phyloP scores from a whole-genome alignment of 1,140 invertebrate species.

The Bombus affinis region DNA sequence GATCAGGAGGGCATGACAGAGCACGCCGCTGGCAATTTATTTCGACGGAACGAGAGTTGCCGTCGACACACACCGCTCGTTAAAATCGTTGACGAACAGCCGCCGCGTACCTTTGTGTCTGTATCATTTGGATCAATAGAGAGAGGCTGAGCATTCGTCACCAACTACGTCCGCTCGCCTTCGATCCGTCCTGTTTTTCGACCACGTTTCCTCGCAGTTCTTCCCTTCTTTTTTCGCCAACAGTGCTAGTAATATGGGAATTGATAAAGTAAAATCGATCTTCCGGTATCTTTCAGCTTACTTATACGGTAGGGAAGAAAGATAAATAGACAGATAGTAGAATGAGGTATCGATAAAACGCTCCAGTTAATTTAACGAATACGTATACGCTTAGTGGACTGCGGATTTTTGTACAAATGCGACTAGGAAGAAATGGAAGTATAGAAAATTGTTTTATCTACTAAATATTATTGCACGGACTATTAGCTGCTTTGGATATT shows the following conservation, averaged over 20 bases:
- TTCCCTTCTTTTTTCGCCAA: neutral
- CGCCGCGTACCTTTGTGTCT: conserved; percentile 46
- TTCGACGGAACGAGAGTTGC: conserved; percentile 49
- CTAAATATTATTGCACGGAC: too few species aligned
- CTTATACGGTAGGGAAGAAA: too few species aligned
- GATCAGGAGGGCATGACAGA: conserved; percentile 25
- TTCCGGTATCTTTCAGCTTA: neutral
- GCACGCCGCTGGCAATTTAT: conserved; percentile 40
- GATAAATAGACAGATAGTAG: neutral
- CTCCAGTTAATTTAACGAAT: too few species aligned
- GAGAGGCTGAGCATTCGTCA: conserved; percentile 26
- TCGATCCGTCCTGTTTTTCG: neutral
- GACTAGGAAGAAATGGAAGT: too few species aligned
- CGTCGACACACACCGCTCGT: conserved; percentile 51
- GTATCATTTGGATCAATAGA: conserved; percentile 55
- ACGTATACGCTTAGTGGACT: too few species aligned
- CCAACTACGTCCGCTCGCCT: conserved; percentile 23
- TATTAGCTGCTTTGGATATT: too few species aligned
- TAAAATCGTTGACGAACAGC: conserved; percentile 48
- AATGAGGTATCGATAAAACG: too few species aligned
- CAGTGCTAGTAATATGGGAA: neutral
- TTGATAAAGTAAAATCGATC: neutral
- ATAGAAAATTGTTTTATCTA: too few species aligned
- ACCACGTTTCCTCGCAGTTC: neutral
- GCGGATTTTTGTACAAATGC: too few species aligned